Evolutionary conservation across 2,888 invertebrate genomes (phyloP), one percentile per base, ranked within the genome.

Genomic region (Laothoe populi): DNA sequence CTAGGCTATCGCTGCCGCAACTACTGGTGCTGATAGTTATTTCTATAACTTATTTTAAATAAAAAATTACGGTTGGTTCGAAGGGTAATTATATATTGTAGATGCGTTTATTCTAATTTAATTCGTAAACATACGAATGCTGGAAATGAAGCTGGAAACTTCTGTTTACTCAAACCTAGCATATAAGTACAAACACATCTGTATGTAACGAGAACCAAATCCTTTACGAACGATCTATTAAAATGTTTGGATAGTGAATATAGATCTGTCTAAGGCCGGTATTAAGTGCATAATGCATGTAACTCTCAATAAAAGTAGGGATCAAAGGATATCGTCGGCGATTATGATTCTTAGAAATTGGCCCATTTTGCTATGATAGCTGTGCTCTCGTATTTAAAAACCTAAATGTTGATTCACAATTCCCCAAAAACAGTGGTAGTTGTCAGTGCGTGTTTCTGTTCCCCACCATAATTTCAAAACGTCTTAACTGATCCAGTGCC

Each of bases 211-310:
- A 26, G 31, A 26, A 26, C 16, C 31, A 35, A 53, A 53, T 35
- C 31, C 21, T 31, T 53, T 53, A 19, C 19, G 35, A 53, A 35
- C 10, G 31, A n/a, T 53, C 53, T 53, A 53, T 53, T 53, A 53
- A 53, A 53, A 53, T 53, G 53, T 53, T 53, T 53, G 35, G 31
- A 19, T 35, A 53, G 53, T 35, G 11, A 53, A 53, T 11, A 11
- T 35, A 19, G 53, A 53, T 53, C 53, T 31, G 11, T 26, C 31
- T 35, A 10, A 31, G 35, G 19, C 53, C 53, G 19, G 11, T 35
- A 19, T 53, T 35, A 53, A 53, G 53, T 53, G 53, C 35, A 35
- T 35, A 35, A 19, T 53, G 53, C 35, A 53, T 53, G 53, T 35
- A 35, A 35, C 53, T n/a, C n/a, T 53, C 35, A 35, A 26, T 53